These are phyloP conservation scores for Diaprepes abbreviatus DNA, from an alignment of 2,888 invertebrate genomes.

Conservation along the genomic window DNA sequence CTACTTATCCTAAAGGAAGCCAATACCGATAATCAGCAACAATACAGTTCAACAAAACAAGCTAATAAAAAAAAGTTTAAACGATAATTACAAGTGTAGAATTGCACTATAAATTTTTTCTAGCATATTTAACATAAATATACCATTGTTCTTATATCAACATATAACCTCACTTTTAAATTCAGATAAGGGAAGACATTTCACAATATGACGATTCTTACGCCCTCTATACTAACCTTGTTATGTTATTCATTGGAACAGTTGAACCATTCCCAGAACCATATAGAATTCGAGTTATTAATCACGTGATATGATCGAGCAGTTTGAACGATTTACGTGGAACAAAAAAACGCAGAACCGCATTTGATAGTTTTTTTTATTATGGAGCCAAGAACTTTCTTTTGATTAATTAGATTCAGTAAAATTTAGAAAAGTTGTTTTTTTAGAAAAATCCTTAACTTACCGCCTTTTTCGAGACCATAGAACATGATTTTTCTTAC, in stretches of 20 bases:
- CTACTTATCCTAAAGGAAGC: neutral
- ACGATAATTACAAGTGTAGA: neutral
- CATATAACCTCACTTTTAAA: neutral
- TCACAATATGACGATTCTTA: neutral
- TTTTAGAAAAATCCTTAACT: too few relatives aligned
- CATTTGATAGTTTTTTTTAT: too few relatives aligned
- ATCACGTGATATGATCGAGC: neutral
- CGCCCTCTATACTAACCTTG: neutral
- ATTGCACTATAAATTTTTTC: neutral
- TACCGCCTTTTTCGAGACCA: too few relatives aligned
- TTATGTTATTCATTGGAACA: neutral
- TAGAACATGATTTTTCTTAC: too few relatives aligned
- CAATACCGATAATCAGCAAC: too few relatives aligned
- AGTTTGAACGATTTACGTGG: too few relatives aligned
- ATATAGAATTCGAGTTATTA: neutral
- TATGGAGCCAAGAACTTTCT: too few relatives aligned
- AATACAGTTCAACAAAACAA: neutral
- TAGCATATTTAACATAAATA: slow-evolving; percentile 9
- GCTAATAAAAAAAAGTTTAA: neutral
- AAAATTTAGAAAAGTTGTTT: too few relatives aligned
- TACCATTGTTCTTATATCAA: neutral
- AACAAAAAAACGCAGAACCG: too few relatives aligned
- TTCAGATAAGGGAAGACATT: neutral
- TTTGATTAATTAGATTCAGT: too few relatives aligned
- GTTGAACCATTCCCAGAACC: neutral